phyloP scores from a whole-genome alignment of 2,113 vertebrate genomes.

The Atractosteus spatula region DNA sequence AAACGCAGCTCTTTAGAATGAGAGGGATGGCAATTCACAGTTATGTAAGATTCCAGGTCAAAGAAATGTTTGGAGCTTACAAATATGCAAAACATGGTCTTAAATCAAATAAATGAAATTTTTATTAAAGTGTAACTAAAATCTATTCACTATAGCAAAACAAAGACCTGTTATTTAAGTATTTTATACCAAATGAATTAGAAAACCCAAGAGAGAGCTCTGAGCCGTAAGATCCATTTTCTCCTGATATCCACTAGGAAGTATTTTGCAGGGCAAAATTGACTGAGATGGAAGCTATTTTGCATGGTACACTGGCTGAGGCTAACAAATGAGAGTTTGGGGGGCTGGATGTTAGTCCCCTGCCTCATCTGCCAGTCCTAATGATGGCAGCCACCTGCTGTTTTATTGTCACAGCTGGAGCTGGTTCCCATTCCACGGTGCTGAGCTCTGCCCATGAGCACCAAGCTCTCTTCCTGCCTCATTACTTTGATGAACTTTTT shows the following conservation, averaged over 20 bases:
- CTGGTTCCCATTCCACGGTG: slow-evolving; percentile 88
- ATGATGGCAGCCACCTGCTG: slow-evolving; percentile 98
- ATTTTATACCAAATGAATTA: not conserved
- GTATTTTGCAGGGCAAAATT: slow-evolving; percentile 75
- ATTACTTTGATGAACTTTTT: slow-evolving; percentile 99
- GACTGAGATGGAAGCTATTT: slow-evolving; percentile 84
- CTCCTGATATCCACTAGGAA: slow-evolving; percentile 51
- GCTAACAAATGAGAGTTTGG: slow-evolving; percentile 85
- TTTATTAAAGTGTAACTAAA: slow-evolving; percentile 20
- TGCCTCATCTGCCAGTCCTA: slow-evolving; percentile 94
- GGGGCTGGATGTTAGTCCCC: slow-evolving; percentile 80
- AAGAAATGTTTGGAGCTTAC: too few relatives aligned
- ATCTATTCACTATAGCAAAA: slow-evolving; percentile 8
- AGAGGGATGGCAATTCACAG: too few relatives aligned
- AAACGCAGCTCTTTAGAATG: too few relatives aligned
- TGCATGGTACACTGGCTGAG: slow-evolving; percentile 83
- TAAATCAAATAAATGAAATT: slow-evolving; percentile 13
- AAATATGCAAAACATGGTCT: not conserved
- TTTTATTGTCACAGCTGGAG: slow-evolving; percentile 99
- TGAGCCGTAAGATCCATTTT: slow-evolving; percentile 51
- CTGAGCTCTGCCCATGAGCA: slow-evolving; percentile 79
- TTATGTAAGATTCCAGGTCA: too few relatives aligned
- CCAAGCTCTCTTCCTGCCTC: slow-evolving; percentile 81
- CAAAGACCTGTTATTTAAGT: not conserved
- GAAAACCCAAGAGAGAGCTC: slow-evolving; percentile 34